Conservation (phyloP, 2,888 invertebrate species). For the Protophormia terraenovae region DNA sequence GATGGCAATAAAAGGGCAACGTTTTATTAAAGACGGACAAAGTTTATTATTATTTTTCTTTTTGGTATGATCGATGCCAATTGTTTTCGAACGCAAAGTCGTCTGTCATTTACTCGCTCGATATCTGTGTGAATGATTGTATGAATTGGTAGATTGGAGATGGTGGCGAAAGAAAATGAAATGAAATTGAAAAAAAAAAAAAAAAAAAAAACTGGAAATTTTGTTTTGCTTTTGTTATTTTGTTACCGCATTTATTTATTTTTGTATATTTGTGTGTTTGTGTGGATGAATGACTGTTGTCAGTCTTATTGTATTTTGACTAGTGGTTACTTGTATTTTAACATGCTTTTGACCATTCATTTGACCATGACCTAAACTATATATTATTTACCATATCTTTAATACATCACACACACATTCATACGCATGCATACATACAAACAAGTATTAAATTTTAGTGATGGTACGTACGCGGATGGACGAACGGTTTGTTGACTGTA, state of each 20-base stretch:
- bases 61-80: constrained; percentile 37
- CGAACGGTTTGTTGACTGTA: constrained; percentile 58
- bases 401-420: not conserved
- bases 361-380: constrained; percentile 68
- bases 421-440: not conserved
- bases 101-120: too few species aligned
- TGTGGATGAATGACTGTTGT: not conserved
- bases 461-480: constrained; percentile 39
- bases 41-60: constrained; percentile 3
- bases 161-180: constrained; percentile 48
- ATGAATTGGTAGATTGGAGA: constrained; percentile 1
- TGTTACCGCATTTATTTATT: not conserved
- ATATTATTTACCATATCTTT: constrained; percentile 10
- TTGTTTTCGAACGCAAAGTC: not conserved
- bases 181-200: not conserved
- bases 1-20: constrained; percentile 57
- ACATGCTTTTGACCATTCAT: constrained; percentile 63
- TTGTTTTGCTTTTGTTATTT: constrained; percentile 31
- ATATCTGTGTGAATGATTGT: not conserved
- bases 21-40: constrained; percentile 50
- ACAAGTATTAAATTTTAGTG: not conserved
- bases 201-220: constrained; percentile 50
- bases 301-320: not conserved
- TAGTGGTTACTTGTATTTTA: constrained; percentile 34
- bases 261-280: not conserved